These are phyloP conservation scores for Diabrotica virgifera DNA, from an alignment of 1,140 invertebrate genomes.

Conservation along the genomic window DNA sequence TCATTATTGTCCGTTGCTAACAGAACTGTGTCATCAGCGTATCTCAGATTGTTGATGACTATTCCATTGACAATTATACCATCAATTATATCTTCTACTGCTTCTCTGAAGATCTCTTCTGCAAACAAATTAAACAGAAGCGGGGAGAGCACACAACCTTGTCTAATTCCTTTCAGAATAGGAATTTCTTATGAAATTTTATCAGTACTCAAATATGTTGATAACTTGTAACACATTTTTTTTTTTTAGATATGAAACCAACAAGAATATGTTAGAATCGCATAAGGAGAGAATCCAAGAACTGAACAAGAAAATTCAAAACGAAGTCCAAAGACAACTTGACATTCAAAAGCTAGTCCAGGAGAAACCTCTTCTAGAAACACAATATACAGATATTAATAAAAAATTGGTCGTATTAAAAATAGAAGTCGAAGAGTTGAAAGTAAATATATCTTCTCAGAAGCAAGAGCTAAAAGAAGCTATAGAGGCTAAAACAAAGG, in stretches of 20 bases:
- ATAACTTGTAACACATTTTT: not conserved
- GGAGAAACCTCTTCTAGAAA: conserved; percentile 32
- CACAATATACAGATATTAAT: conserved; percentile 29
- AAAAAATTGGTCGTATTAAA: conserved; percentile 16
- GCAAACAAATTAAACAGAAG: too few species aligned
- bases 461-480: conserved; percentile 22
- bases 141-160: too few species aligned
- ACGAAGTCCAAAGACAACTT: conserved; percentile 31
- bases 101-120: too few species aligned
- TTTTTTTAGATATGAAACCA: conserved; percentile 23
- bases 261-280: conserved; percentile 28
- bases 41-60: too few species aligned
- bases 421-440: conserved; percentile 10
- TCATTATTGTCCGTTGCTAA: too few species aligned
- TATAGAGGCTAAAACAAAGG: not conserved
- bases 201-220: too few species aligned
- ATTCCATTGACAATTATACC: too few species aligned
- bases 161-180: too few species aligned
- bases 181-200: too few species aligned
- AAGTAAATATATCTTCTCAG: not conserved
- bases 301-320: conserved; percentile 34
- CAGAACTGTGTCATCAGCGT: too few species aligned
- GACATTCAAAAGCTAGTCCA: conserved; percentile 36
- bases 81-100: too few species aligned
- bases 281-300: conserved; percentile 34